Base-by-base conservation (phyloP, 2,113 vertebrate genomes). In the Aramus guarauna region DNA sequence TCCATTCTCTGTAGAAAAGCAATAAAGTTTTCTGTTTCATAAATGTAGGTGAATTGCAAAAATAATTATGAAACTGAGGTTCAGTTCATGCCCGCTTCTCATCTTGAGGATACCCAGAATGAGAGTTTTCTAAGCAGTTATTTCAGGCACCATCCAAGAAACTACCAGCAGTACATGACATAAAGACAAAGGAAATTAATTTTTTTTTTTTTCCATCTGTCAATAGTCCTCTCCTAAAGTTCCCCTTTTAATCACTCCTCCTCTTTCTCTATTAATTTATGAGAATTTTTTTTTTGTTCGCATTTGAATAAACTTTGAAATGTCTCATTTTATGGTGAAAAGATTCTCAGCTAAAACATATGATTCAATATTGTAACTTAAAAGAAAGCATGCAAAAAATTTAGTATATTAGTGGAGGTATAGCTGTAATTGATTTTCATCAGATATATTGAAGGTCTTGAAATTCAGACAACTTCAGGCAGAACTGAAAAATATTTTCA, bases 311-410 rank as follows among this genome's bases (percentile, higher is more conserved):
- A 47, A 58, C 5, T 75, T 94, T 66, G 9, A 41, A 56, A 24
- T 27, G 6, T 8, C 3, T 69, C 4, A 52, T 81, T 77, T 39
- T 64, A 39, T 5, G 6, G 24, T 23, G 3, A 53, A 79, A 59
- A 4, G 3, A 53, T 37, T 68, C 17, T 43, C 11, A 66, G 7
- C 2, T 66, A 23, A 80, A 87, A 47, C 16, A 8, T 4, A 20
- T 32, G 11, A 72, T 23, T 73, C 0, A 0, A 37, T 5, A 36
- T 26, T 63, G 29, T 26, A 77, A n/a, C 3, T 34, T 50, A 36
- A 75, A 77, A 68, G 9, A 78, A 91, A 86, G 2, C 4, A 29
- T 62, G 26, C 2, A 12, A 52, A 85, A 64, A 59, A 27, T 15
- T 9, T 21, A 30, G 2, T 15, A 13, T 59, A 48, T 45, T 41